Evolutionary conservation across 2,888 invertebrate genomes (phyloP).

Genomic region (Vannuccia rotundouncinata): DNA sequence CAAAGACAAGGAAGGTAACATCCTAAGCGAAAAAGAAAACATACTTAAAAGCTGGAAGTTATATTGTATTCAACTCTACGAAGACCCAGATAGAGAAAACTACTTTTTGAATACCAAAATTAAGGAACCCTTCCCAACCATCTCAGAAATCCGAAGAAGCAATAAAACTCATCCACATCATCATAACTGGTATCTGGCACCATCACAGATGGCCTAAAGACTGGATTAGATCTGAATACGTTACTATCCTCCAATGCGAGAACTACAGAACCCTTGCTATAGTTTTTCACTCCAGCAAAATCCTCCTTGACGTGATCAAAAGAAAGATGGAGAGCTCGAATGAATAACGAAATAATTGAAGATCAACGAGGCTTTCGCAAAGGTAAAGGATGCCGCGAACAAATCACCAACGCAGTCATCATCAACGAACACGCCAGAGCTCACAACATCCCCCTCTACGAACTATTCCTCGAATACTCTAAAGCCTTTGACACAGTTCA

Average conservation of each 20-base stretch:
- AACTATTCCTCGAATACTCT: neutral
- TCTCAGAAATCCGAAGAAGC: neutral
- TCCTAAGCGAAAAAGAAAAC: neutral
- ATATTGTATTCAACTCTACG: neutral
- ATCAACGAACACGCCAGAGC: neutral
- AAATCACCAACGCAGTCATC: neutral
- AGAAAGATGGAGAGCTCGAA: neutral
- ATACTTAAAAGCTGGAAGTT: neutral
- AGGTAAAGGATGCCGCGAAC: neutral
- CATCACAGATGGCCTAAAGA: neutral
- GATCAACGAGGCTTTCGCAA: neutral
- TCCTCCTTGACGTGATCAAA: neutral
- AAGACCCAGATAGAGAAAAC: neutral
- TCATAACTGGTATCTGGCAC: neutral
- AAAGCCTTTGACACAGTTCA: neutral
- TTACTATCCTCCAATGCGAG: neutral
- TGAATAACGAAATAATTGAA: neutral
- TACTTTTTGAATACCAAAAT: neutral
- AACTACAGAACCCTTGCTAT: neutral
- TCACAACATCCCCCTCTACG: neutral
- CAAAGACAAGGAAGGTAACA: neutral
- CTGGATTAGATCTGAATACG: neutral
- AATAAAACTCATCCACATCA: neutral
- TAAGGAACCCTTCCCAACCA: neutral
- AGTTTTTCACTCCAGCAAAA: neutral